Conservation (phyloP, 2,797 vertebrate species). For the Cryptoblepharus egeriae region DNA sequence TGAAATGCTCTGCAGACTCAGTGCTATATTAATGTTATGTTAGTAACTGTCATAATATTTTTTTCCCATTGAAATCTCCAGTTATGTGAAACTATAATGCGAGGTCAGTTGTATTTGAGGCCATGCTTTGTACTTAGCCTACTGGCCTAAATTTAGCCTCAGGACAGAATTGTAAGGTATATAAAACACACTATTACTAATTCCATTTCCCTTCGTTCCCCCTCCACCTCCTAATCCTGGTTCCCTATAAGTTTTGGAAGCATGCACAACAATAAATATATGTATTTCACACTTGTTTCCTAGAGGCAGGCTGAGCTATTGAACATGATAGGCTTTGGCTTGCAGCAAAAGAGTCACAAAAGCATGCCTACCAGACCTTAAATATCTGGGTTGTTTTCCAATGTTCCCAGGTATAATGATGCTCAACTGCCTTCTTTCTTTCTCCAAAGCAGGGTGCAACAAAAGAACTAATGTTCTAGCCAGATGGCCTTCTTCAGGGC, state of each 20-base stretch:
- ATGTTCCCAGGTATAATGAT: constrained; percentile 23
- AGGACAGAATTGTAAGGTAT: background rate
- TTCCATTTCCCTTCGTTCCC: background rate
- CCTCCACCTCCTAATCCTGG: background rate
- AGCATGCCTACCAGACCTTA: constrained; percentile 48
- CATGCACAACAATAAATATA: background rate
- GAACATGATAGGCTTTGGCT: constrained; percentile 29
- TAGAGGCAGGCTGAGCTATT: background rate
- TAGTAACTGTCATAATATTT: background rate
- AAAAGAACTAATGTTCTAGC: constrained; percentile 68
- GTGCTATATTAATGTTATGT: too few species aligned
- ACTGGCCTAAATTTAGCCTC: background rate
- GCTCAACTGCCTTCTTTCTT: constrained; percentile 28
- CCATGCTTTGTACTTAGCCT: background rate
- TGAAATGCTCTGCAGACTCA: too few species aligned
- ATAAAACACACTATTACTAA: background rate
- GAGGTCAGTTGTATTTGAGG: background rate
- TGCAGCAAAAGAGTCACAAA: background rate
- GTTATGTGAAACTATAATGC: background rate
- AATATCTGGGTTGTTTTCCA: constrained; percentile 56
- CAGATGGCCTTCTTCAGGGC: constrained; percentile 76
- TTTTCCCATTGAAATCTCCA: background rate
- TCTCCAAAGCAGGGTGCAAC: constrained; percentile 61
- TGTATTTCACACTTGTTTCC: background rate
- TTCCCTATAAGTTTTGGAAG: background rate